Base-by-base conservation (phyloP, 2,888 invertebrate species). In the Diploptera punctata region DNA sequence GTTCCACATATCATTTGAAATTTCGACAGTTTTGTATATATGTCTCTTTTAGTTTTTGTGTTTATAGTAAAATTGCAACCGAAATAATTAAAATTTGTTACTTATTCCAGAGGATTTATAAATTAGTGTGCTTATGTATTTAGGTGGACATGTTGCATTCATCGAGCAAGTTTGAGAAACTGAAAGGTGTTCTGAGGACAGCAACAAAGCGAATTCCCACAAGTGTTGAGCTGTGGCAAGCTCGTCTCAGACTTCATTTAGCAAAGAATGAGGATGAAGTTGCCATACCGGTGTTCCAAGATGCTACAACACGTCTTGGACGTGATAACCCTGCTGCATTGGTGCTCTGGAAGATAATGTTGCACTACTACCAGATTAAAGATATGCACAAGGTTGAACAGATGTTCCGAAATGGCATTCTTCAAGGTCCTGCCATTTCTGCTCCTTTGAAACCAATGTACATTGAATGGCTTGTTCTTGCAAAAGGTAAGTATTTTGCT, bases 381-480 rank as follows among this genome's bases (percentile, higher is more conserved):
- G 62, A 68, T 7, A 24, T 61, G 24, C 44, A 57, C 9, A 73
- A 75, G 26, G 74, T 75, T 4, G 73, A 76, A 44, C 62, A 72
- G 31, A 67, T 75, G 10, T 77, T 76, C 52, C 62, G 70, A 31
- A 69, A 78, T 74, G 76, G 70, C 29, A 52, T 75, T 13, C 44
- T 82, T 75, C 86, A 86, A 78, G 85, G 87, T 74, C 82, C 83
- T 77, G 81, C 80, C 72, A 82, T 89, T 57, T 79, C 88, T 1
- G 80, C 85, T 73, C 81, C 84, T 29, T 82, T 90, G 26, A 90
- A 89, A 81, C 88, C 89, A 0, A 85, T 85, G 77, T 88, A 89
- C 71, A 81, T 91, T 0, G 85, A 89, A 78, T 90, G 89, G 87
- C 77, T 86, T 26, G 88, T 81, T 26, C 76, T 84, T 33, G 79